Conservation (phyloP, 1,140 invertebrate species). For the Hycleus phaleratus region DNA sequence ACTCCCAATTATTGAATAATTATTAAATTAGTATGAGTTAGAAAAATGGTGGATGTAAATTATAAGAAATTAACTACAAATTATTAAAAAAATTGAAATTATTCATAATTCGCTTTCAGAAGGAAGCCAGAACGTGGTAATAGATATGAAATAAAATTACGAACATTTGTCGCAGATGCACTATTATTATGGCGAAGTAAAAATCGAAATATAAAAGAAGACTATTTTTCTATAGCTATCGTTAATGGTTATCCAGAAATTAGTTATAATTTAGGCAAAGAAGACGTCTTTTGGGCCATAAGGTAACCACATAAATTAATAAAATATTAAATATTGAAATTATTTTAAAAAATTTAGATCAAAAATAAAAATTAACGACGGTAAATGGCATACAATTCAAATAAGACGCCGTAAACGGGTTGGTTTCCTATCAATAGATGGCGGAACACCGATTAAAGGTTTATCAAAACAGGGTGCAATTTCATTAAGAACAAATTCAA, state of each 20-base stretch:
- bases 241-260: constrained; percentile 54
- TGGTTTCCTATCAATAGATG: constrained; percentile 62
- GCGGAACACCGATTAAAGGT: constrained; percentile 51
- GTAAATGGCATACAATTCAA: constrained; percentile 63
- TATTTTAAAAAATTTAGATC: constrained; percentile 39
- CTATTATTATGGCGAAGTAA: constrained; percentile 60
- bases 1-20: too few relatives aligned
- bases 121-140: constrained; percentile 58
- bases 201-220: constrained; percentile 37
- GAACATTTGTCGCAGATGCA: constrained; percentile 56
- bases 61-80: background rate
- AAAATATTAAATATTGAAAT: background rate
- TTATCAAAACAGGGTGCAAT: constrained; percentile 56
- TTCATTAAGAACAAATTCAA: constrained; percentile 64
- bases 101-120: constrained; percentile 30
- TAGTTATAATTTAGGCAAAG: constrained; percentile 56
- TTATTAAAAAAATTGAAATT: constrained; percentile 6
- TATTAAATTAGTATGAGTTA: too few relatives aligned
- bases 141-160: constrained; percentile 62
- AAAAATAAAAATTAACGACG: constrained; percentile 55
- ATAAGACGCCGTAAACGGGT: constrained; percentile 59
- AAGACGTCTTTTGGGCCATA: constrained; percentile 46
- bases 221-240: constrained; percentile 56
- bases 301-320: constrained; percentile 32
- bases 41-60: too few relatives aligned